These are phyloP conservation scores for cat (Felis catus) DNA, from an alignment of 2,113 vertebrate species.

Conservation along the genomic window F.catus_Fca126_mat1.0 CM031414.1:81921001-81921500, in stretches of 20 bases:
- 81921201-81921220: not conserved
- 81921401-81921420: not conserved
- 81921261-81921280: not conserved
- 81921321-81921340: conserved; percentile 38
- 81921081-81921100: conserved; percentile 41
- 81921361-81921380: not conserved
- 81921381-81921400: not conserved
- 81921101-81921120: conserved; percentile 73
- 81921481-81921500: not conserved
- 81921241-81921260: conserved; percentile 58
- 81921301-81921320: not conserved
- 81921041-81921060: conserved; percentile 44
- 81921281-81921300: not conserved
- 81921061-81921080: conserved; percentile 19
- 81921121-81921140: conserved; percentile 58
- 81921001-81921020: conserved; percentile 73
- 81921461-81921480: not conserved
- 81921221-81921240: conserved; percentile 33
- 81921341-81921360: not conserved
- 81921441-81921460: not conserved
- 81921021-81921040: conserved; percentile 59
- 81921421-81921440: not conserved
- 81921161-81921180: conserved; percentile 69
- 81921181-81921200: conserved; percentile 62
- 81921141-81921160: conserved; percentile 71